phyloP scores from a whole-genome alignment of 2,113 vertebrate genomes.

The Synchiropus splendidus region DNA sequence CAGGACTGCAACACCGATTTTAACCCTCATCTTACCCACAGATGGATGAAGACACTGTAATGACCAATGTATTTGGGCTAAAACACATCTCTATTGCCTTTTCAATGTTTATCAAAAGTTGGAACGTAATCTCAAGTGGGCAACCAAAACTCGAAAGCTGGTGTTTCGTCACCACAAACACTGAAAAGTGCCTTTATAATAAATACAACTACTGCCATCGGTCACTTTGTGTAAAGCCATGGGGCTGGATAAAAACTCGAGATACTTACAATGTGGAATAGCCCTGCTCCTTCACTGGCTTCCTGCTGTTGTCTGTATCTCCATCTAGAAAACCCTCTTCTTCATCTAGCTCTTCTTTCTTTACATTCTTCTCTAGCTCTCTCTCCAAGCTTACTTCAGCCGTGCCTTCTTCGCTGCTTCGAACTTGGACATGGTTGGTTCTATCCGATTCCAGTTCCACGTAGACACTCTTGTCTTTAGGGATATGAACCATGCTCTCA shows the following conservation, averaged over 20 bases:
- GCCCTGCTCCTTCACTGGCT: slow-evolving; percentile 61
- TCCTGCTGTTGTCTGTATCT: slow-evolving; percentile 62
- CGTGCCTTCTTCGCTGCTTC: slow-evolving; percentile 42
- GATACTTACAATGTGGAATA: slow-evolving; percentile 72
- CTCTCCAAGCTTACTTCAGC: slow-evolving; percentile 22
- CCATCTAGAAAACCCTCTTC: slow-evolving; percentile 64
- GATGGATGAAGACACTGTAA: no score
- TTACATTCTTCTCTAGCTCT: slow-evolving; percentile 33
- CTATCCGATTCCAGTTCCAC: slow-evolving; percentile 49
- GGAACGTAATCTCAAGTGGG: no score
- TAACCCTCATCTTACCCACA: no score
- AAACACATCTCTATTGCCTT: no score
- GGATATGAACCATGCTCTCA: slow-evolving; percentile 45
- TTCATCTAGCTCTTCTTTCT: slow-evolving; percentile 30
- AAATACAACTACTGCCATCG: no score
- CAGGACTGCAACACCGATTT: no score
- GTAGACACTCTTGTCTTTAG: slow-evolving; percentile 57
- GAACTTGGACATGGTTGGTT: slow-evolving; percentile 60
- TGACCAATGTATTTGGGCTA: no score
- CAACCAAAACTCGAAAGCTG: no score
- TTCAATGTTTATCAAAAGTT: no score
- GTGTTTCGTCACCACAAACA: no score
- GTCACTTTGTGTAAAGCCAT: no score
- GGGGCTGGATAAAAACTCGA: background rate
- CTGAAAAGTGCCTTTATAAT: no score